Evolutionary conservation across 2,888 invertebrate genomes (phyloP).

Genomic region (Drosophila barbarae): DNA sequence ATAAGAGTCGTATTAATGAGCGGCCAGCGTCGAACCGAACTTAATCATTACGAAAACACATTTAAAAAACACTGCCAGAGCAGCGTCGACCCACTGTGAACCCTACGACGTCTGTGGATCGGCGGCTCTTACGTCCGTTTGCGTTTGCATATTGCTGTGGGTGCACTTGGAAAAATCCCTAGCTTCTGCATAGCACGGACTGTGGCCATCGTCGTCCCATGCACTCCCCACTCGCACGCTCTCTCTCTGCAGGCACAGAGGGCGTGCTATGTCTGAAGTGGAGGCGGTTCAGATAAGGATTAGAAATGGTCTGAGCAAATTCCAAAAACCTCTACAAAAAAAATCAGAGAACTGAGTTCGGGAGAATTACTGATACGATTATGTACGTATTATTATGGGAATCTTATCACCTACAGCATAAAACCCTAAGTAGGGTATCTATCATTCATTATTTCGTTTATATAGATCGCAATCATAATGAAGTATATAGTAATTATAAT

Average conservation of each 20-base stretch:
- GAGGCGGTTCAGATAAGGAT: constrained; percentile 19
- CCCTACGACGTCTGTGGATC: constrained; percentile 32
- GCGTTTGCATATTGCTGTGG: constrained; percentile 23
- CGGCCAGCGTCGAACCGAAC: constrained; percentile 61
- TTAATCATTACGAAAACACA: constrained; percentile 66
- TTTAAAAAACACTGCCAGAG: constrained; percentile 48
- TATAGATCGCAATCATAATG: constrained; percentile 6
- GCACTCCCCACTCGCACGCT: constrained; percentile 1
- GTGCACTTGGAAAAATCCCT: constrained; percentile 29
- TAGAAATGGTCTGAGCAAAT: constrained; percentile 16
- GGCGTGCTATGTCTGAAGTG: constrained; percentile 26
- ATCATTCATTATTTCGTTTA: constrained; percentile 3
- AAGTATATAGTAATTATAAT: neutral
- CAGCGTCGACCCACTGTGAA: constrained; percentile 45
- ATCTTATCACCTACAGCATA: constrained; percentile 17
- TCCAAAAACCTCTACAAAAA: constrained; percentile 20
- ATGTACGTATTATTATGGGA: neutral
- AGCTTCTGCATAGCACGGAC: constrained; percentile 29
- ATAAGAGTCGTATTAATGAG: constrained; percentile 64
- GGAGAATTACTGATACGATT: constrained; percentile 13
- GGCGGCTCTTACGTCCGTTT: constrained; percentile 28
- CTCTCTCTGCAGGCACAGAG: constrained; percentile 28
- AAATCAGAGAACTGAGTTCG: constrained; percentile 13
- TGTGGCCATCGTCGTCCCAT: constrained; percentile 7
- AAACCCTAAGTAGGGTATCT: constrained; percentile 15